Evolutionary conservation across 2,113 vertebrate species (phyloP), one percentile per base, ranked within the genome.

Genomic region (Micronycteris hirsuta): DNA sequence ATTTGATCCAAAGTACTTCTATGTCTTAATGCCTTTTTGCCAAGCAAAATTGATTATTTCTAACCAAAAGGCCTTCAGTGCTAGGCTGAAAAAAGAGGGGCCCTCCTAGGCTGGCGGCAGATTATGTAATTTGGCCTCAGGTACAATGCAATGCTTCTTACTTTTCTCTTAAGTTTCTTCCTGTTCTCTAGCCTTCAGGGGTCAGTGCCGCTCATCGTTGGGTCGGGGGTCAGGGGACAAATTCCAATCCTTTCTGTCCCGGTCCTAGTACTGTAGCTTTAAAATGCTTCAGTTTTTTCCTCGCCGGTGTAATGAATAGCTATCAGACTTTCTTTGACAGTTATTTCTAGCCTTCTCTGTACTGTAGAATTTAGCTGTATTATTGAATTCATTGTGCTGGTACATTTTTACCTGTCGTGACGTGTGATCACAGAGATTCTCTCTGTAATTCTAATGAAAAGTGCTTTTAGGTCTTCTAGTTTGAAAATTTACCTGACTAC

Each of bases 41-140:
- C 96, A 97, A 96, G 73, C 52, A 95, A 93, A 94, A 97, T 94
- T 68, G 91, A 95, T 97, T 96, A 67, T 91, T 93, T 96, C 86
- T 96, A 86, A 95, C 88, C 41, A 47, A 58, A 93, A 89, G 63
- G 52, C 89, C 82, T 70, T 94, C 73, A 95, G 49, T 28, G 16
- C 47, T 91, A 38, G 47, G 14, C 73, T 91, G 87, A 73, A 74
- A 76, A 94, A 96, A 86, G 45, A 56, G 20, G 63, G 26, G 49
- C 81, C 82, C 47, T 93, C 33, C 19, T 74, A 3, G 52, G 31
- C 68, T 86, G 68, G 45, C 26, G 61, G 49, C 38, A 91, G 41
- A 52, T 95, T 49, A 68, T 91, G 20, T 82, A 56, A 85, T 95
- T 92, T 89, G 77, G 73, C 68, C 43, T 49, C 45, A 33, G 52